phyloP scores from a whole-genome alignment of 2,113 vertebrate species.

The Halichoerus grypus region DNA sequence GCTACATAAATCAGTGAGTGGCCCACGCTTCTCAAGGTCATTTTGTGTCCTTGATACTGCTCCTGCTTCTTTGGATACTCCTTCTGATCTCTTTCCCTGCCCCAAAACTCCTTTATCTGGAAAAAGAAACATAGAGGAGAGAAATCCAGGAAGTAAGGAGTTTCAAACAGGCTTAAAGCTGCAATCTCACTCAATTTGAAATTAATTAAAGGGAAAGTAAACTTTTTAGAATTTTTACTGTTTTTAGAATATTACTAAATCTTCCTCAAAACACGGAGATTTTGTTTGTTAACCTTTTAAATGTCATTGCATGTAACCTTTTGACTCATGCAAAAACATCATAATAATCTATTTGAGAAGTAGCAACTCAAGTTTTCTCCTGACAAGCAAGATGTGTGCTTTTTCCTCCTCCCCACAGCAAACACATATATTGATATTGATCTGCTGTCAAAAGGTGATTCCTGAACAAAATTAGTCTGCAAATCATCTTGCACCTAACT shows the following conservation, averaged over 20 bases:
- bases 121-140: neutral
- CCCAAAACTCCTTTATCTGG: neutral
- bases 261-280: neutral
- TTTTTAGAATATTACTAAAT: neutral
- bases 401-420: neutral
- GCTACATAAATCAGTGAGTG: neutral
- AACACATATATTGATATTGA: constrained; percentile 53
- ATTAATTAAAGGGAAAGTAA: neutral
- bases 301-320: neutral
- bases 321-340: neutral
- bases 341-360: neutral
- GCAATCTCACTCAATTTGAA: neutral
- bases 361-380: neutral
- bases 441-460: constrained; percentile 65
- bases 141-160: neutral
- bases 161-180: neutral
- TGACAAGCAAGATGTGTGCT: neutral
- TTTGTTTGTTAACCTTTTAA: neutral
- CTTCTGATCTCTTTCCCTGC: neutral
- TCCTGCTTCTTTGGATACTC: neutral
- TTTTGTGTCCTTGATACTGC: neutral
- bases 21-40: neutral
- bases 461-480: constrained; percentile 56
- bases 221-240: neutral
- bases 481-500: constrained; percentile 55